A percentile compares a stretch with the other conserved stretches of the same genome.
These are phyloP conservation scores for Oxycera nigricornis DNA, from an alignment of 2,888 invertebrate genomes.

Conservation along the genomic window DNA sequence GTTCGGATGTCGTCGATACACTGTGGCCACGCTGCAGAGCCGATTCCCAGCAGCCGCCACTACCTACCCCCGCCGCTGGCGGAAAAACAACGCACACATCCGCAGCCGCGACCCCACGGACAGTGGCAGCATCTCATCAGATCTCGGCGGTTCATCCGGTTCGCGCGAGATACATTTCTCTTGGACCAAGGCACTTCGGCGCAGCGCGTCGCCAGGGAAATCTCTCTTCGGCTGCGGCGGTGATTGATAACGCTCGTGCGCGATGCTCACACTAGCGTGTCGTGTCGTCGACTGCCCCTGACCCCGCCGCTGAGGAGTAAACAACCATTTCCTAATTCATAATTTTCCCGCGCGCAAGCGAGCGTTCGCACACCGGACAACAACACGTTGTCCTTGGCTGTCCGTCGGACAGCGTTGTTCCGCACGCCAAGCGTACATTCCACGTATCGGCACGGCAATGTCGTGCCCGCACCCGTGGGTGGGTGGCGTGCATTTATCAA, in stretches of 20 bases:
- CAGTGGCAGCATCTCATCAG: neutral
- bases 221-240: neutral
- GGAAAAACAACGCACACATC: neutral
- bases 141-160: neutral
- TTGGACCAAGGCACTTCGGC: neutral
- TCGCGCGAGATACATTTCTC: conserved; percentile 12
- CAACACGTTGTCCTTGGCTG: neutral
- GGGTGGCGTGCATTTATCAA: conserved; percentile 38
- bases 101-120: neutral
- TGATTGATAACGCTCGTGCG: neutral
- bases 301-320: too few relatives aligned
- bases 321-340: neutral
- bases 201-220: neutral
- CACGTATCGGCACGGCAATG: neutral
- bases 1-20: conserved; percentile 18
- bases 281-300: neutral
- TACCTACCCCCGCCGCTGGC: neutral
- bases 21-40: neutral
- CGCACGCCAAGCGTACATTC: too few relatives aligned
- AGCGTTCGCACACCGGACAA: neutral
- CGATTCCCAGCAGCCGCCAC: conserved; percentile 7
- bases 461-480: neutral
- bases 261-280: neutral
- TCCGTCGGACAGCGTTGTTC: neutral
- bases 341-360: neutral